Base-by-base conservation (phyloP, 2,113 vertebrate genomes). In the Dissostichus mawsoni region DNA sequence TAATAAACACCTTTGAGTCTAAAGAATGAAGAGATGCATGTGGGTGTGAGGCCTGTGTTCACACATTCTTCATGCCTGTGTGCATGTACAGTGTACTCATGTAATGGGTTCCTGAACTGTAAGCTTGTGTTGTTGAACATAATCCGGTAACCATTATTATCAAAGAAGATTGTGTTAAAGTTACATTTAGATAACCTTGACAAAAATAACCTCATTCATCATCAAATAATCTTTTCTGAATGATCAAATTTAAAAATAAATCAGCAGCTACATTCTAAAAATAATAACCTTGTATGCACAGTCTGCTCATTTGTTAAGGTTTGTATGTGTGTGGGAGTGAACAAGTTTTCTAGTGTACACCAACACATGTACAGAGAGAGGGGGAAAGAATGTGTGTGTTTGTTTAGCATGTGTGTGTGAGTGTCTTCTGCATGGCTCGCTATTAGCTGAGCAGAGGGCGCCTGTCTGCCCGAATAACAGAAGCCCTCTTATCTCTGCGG, bases 401-500 rank as follows among this genome's bases (percentile, higher is more conserved):
- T 87, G 81, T 58, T 70, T 78, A 69, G 80, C 76, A 67, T 78
- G 47, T 25, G 55, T 65, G 52, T 45, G 53, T 45, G 4, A 36
- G 68, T 80, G 57, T 84, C 78, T 69, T 77, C 64, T 51, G 59
- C 50, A 7, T 51, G 17, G 25, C 61, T 85, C 72, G 50, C 61
- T 82, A 87, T 81, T 80, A 41, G 58, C 72, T 78, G n/a, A 74
- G 80, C 77, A 70, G 69, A 77, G 53, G 74, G 74, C 57, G 64
- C 53, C 74, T 79, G 52, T 81, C 87, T 55, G 55, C 74, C 47
- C 51, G 61, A 80, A 69, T 45, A 81, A 68, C 82, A 69, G 74
- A 85, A 65, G 6, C 71, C 62, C 70, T 90, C 81, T 87, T 44
- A 88, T 90, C 84, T 84, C 52, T 14, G 48, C 8, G 0, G 55